Percentiles rank a stretch among this genome's conserved stretches.
phyloP scores from a whole-genome alignment of 2,888 invertebrate species.

The Lysandra coridon region DNA sequence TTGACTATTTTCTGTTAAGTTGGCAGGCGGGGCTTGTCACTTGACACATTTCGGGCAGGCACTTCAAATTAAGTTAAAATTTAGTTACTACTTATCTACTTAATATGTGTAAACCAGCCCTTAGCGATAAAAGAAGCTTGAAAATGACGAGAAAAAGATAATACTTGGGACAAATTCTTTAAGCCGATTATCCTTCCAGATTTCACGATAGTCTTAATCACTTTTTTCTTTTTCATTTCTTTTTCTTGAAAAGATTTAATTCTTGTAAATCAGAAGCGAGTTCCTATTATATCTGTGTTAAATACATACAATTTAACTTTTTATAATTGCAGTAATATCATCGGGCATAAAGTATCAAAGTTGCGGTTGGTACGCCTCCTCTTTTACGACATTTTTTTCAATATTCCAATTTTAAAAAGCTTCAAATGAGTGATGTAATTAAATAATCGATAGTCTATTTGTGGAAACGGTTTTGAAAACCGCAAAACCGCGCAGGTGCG shows the following conservation, averaged over 20 bases:
- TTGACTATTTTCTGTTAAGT: no score
- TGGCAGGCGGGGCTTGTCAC: no score
- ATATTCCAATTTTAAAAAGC: background rate
- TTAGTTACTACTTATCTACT: no score
- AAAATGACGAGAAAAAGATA: conserved; percentile 12
- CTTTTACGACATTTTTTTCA: background rate
- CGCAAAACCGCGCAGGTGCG: conserved; percentile 41
- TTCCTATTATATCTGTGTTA: background rate
- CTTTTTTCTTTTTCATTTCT: background rate
- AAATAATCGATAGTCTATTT: conserved; percentile 2
- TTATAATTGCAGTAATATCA: background rate
- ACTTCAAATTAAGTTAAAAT: no score
- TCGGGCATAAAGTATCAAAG: background rate
- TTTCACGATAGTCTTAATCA: conserved; percentile 16
- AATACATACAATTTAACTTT: no score
- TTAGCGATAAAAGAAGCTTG: conserved; percentile 10
- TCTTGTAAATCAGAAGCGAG: background rate
- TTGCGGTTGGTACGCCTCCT: background rate
- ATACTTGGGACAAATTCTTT: conserved; percentile 22
- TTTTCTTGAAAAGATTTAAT: background rate
- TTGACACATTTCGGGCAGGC: no score
- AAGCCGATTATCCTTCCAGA: conserved; percentile 24
- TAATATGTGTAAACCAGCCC: no score
- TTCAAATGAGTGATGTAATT: background rate
- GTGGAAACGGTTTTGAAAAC: conserved; percentile 29